Evolutionary conservation across 2,888 invertebrate species (phyloP).

Genomic region (Geophilus truncorum): DNA sequence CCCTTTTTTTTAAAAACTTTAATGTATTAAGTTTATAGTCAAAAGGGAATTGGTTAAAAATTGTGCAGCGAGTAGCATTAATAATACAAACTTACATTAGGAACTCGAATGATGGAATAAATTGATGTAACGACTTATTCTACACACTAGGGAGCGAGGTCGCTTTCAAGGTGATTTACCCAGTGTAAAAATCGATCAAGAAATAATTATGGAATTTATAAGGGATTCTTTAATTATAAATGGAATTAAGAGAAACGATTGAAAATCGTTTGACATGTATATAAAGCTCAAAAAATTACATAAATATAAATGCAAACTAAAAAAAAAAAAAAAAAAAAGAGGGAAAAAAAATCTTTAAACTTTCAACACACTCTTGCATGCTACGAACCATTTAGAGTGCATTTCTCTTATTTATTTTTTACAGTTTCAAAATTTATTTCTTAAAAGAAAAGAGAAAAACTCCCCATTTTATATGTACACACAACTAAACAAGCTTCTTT

Average conservation of each 20-base stretch:
- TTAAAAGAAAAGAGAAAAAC: background rate
- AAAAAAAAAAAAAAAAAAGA: no score
- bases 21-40: background rate
- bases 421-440: background rate
- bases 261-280: no score
- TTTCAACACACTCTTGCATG: background rate
- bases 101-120: background rate
- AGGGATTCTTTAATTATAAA: background rate
- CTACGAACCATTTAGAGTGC: background rate
- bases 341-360: no score
- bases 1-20: no score
- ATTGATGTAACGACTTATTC: conserved; percentile 7
- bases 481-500: background rate
- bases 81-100: background rate
- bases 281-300: no score
- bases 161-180: background rate
- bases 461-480: background rate
- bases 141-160: background rate
- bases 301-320: no score
- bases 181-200: background rate
- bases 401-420: background rate
- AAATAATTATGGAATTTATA: background rate
- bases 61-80: background rate
- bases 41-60: background rate
- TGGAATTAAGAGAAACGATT: background rate